A percentile compares a stretch with the other conserved stretches of the same genome.
These are phyloP conservation scores for Hydraecia micacea DNA, from an alignment of 2,888 invertebrate species.

Conservation along the genomic window DNA sequence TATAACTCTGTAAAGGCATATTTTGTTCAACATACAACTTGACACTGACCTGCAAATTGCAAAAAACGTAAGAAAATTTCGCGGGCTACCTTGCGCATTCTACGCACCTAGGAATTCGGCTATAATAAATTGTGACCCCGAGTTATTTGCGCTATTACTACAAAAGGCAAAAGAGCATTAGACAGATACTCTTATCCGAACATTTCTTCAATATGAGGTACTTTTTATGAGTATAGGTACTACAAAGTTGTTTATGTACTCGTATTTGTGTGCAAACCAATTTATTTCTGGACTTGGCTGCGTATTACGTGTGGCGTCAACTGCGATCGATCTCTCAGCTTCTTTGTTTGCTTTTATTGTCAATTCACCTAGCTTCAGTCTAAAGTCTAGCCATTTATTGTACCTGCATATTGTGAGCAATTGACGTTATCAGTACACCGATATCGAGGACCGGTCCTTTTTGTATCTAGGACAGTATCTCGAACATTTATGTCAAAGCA, in stretches of 20 bases:
- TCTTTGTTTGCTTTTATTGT: slow-evolving; percentile 21
- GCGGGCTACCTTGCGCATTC: neutral
- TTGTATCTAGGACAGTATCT: slow-evolving; percentile 17
- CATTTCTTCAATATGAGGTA: neutral
- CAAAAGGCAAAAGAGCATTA: neutral
- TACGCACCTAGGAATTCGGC: neutral
- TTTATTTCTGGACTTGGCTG: slow-evolving; percentile 57
- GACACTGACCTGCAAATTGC: neutral
- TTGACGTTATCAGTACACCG: slow-evolving; percentile 36
- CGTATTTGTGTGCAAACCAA: neutral
- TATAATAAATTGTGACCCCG: neutral
- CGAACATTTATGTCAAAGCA: neutral
- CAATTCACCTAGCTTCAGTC: slow-evolving; percentile 1
- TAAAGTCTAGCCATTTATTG: neutral
- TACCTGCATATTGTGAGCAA: slow-evolving; percentile 20
- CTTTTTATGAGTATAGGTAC: neutral
- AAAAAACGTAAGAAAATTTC: no score
- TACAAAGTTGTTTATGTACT: neutral
- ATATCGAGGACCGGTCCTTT: slow-evolving; percentile 19
- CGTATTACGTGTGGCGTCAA: slow-evolving; percentile 26
- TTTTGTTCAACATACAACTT: no score
- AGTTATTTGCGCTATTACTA: slow-evolving; percentile 1
- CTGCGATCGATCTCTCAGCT: neutral
- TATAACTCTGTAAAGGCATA: no score
- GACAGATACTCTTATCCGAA: neutral